Conservation (phyloP, 2,113 vertebrate species). For the Illadopsis cleaveri region DNA sequence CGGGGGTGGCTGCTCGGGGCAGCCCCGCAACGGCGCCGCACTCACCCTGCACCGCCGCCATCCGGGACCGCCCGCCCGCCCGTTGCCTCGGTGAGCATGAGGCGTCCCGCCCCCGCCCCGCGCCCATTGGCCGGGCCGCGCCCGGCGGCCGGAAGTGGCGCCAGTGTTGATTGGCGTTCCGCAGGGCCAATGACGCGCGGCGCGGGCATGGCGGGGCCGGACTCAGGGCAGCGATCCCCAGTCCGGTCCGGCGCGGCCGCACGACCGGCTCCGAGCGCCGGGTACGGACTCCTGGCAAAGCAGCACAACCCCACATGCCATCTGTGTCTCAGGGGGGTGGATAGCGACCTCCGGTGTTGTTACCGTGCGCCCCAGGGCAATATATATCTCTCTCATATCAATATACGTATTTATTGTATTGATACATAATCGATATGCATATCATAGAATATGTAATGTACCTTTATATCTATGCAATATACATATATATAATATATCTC, state of each 20-base stretch:
- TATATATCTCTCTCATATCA: neutral
- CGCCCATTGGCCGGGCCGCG: neutral
- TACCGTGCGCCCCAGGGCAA: too few relatives aligned
- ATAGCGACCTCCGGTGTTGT: too few relatives aligned
- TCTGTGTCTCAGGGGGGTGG: rapidly evolving
- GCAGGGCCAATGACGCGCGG: neutral
- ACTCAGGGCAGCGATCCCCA: rapidly evolving
- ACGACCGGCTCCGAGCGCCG: rapidly evolving
- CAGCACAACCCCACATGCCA: rapidly evolving
- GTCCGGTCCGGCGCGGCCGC: rapidly evolving
- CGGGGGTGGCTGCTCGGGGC: too few relatives aligned
- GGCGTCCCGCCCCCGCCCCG: neutral
- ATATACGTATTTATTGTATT: too few relatives aligned
- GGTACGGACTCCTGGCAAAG: rapidly evolving
- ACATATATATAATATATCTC: neutral
- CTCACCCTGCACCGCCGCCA: neutral
- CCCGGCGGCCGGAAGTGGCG: neutral
- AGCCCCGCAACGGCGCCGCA: neutral
- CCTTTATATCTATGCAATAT: neutral
- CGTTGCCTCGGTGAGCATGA: neutral
- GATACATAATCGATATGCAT: too few relatives aligned
- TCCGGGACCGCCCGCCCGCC: neutral
- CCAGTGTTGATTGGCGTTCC: rapidly evolving
- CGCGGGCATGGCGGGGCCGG: neutral
- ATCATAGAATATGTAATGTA: neutral